Base-by-base conservation (phyloP, 1,140 invertebrate genomes). In the Tetragonula clypearis region DNA sequence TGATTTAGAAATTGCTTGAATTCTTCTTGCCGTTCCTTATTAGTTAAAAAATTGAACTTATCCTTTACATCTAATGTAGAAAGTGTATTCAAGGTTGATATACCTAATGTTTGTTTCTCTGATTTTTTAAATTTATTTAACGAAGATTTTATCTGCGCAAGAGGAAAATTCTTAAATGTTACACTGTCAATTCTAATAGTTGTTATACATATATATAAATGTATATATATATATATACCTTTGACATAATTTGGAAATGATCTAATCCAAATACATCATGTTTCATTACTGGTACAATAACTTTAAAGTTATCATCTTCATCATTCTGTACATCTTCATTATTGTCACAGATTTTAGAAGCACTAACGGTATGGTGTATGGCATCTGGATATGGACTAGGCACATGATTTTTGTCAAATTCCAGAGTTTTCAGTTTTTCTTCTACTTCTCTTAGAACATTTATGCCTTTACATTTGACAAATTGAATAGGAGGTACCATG, bases 251-350 rank as follows among this genome's bases (percentile, higher is more conserved):
- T 74, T 93, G 91, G 1, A 90, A 90, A 91, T 97, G 97, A 93
- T 97, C 95, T 65, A 98, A 93, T 74, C 97, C 97, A 71, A 97
- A 95, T 23, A 97, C 96, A 94, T 97, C 96, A 74, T 97, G 95
- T 30, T 96, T 96, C 97, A 98, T 98, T 62, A 92, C 66, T 55
- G 94, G 95, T 35, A 95, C 72, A 30, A 62, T 56, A 15, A 92
- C 62, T 68, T 66, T 17, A 76, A 82, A 89, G 15, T 49, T 58
- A n/a, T 87, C 62, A 88, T 95, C 92, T 71, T 86, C 49, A 35
- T 87, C 12, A 66, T 93, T 79, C 21, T 75, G 79, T 60, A 90
- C 15, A 11, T 21, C 74, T 85, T 95, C 92, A 14, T 6, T 21
- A 30, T 21, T 21, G 21, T 6, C 21, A 9, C 1, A 8, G 3